A percentile compares a stretch with the other conserved stretches of the same genome.
Evolutionary conservation across 2,888 invertebrate genomes (phyloP).

Genomic region (Polia nebulosa): DNA sequence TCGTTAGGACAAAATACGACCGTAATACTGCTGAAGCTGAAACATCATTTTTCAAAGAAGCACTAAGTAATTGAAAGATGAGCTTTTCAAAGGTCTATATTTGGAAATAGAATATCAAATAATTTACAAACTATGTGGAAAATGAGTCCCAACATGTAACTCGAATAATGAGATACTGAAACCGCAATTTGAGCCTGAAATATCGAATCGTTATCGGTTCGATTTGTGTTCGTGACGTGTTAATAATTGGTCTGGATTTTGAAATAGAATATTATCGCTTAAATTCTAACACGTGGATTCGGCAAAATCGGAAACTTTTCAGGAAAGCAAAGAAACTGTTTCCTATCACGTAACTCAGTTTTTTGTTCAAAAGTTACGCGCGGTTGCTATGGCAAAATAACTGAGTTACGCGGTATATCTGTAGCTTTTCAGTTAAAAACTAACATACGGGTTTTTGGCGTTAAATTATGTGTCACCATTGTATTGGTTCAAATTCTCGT

Average conservation of each 20-base stretch:
- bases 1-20: slow-evolving; percentile 42
- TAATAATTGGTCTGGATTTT: slow-evolving; percentile 15
- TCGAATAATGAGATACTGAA: slow-evolving; percentile 9
- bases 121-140: neutral
- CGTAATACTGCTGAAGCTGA: slow-evolving; percentile 17
- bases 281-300: no score
- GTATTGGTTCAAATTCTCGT: no score
- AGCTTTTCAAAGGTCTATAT: slow-evolving; percentile 5
- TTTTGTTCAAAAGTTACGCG: no score
- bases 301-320: no score
- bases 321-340: no score
- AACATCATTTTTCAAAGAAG: slow-evolving; percentile 16
- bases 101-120: neutral
- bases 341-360: no score
- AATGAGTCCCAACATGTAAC: neutral
- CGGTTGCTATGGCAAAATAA: no score
- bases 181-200: slow-evolving; percentile 24
- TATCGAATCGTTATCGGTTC: slow-evolving; percentile 9
- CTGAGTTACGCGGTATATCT: no score
- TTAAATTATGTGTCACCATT: no score
- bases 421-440: no score
- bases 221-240: slow-evolving; percentile 28
- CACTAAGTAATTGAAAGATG: slow-evolving; percentile 31
- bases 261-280: neutral
- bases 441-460: no score